phyloP scores from a whole-genome alignment of 2,888 invertebrate species.

The Punctoribates punctum region DNA sequence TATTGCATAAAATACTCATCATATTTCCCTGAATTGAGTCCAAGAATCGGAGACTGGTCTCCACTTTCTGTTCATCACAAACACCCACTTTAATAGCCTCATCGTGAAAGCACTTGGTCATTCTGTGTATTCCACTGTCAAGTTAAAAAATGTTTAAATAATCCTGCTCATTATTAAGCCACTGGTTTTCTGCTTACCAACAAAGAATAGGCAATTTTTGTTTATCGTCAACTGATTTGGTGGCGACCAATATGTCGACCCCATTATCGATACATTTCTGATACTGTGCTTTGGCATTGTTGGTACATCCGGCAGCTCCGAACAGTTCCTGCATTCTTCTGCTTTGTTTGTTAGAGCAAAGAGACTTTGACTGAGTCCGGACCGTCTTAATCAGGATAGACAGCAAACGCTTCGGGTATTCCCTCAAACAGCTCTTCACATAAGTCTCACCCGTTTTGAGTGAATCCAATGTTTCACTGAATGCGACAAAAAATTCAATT shows the following conservation, averaged over 20 bases:
- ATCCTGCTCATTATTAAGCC: too few relatives aligned
- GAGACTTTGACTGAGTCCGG: neutral
- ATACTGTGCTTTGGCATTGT: neutral
- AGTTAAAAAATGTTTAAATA: neutral
- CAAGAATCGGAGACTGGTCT: neutral
- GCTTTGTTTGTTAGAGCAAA: neutral
- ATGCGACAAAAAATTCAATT: neutral
- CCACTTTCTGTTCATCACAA: conserved; percentile 8
- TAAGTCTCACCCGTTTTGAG: neutral
- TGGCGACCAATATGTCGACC: neutral
- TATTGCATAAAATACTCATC: conserved; percentile 4
- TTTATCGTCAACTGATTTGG: neutral
- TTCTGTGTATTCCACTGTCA: neutral
- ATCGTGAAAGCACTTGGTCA: conserved; percentile 12
- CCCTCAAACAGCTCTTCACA: neutral
- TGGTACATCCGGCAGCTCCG: neutral
- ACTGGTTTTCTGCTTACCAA: neutral
- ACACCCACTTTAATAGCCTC: neutral
- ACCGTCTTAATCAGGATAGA: neutral
- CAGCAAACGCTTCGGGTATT: conserved; percentile 14
- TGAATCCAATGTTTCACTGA: neutral
- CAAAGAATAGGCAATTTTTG: conserved; percentile 6
- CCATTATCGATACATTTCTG: conserved; percentile 20
- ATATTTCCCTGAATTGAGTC: conserved; percentile 31
- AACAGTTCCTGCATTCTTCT: conserved; percentile 1